Evolutionary conservation across 1,140 invertebrate species (phyloP).

Genomic region (Scaptomyza pallida): DNA sequence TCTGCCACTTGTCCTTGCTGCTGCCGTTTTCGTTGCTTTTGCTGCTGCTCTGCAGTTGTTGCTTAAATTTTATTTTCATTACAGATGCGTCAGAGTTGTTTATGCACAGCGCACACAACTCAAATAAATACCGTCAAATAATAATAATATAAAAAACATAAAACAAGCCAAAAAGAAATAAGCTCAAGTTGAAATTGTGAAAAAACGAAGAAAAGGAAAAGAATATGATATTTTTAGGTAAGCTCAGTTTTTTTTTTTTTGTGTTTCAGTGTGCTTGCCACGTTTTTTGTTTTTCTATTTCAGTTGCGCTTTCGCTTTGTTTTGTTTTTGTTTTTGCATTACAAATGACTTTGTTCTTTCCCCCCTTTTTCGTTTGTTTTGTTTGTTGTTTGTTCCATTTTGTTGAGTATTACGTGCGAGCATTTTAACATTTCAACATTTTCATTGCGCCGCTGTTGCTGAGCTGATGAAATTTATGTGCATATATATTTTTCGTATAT

Average conservation of each 20-base stretch:
- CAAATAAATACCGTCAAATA: conserved; percentile 47
- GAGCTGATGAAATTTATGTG: conserved; percentile 70
- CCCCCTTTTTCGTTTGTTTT: too few species aligned
- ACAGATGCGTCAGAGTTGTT: conserved; percentile 70
- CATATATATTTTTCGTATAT: conserved; percentile 68
- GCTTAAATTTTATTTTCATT: conserved; percentile 79
- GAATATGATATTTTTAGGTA: conserved; percentile 33
- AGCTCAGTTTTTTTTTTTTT: conserved; percentile 38
- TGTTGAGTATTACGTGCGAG: conserved; percentile 64
- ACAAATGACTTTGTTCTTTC: conserved; percentile 64
- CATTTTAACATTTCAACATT: conserved; percentile 80
- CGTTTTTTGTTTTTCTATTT: conserved; percentile 54
- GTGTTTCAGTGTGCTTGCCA: conserved; percentile 36
- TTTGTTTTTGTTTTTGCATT: conserved; percentile 69
- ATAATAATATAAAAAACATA: too few species aligned
- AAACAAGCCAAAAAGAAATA: conserved; percentile 8
- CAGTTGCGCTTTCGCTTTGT: conserved; percentile 44
- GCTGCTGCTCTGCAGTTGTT: conserved; percentile 24
- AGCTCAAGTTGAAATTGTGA: conserved; percentile 11
- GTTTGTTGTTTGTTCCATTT: conserved; percentile 55
- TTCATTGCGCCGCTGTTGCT: conserved; percentile 77
- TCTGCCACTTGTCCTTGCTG: conserved; percentile 63
- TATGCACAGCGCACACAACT: conserved; percentile 58
- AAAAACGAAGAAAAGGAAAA: conserved; percentile 29
- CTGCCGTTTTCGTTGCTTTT: too few species aligned